These are phyloP conservation scores for Poecilia wingei DNA, from an alignment of 2,797 vertebrate genomes.

Conservation along the genomic window DNA sequence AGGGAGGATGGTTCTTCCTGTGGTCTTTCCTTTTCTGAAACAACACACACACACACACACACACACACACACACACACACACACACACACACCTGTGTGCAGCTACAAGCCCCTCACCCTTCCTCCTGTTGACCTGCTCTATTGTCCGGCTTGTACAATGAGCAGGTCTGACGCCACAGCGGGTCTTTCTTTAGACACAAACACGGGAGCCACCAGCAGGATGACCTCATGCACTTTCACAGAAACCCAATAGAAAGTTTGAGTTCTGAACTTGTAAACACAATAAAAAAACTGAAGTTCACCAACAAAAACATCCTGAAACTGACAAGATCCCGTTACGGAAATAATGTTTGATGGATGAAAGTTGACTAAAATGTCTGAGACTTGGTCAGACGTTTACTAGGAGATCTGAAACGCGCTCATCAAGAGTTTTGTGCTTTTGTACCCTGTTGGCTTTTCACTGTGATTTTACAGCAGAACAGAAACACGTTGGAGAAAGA, in stretches of 20 bases:
- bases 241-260: neutral
- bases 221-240: neutral
- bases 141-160: conserved; percentile 66
- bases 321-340: neutral
- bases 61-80: conserved; percentile 9
- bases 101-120: conserved; percentile 36
- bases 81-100: conserved; percentile 57
- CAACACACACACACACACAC: conserved; percentile 23
- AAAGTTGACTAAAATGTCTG: neutral
- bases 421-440: neutral
- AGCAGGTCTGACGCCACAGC: conserved; percentile 55
- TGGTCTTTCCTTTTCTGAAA: conserved; percentile 28
- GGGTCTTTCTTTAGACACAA: conserved; percentile 48
- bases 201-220: conserved; percentile 13
- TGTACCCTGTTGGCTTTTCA: no score
- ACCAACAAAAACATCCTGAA: neutral
- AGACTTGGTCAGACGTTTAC: neutral
- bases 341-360: neutral
- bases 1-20: conserved; percentile 46
- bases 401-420: neutral
- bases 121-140: conserved; percentile 75
- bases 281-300: neutral
- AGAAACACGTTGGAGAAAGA: no score
- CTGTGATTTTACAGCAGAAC: no score
- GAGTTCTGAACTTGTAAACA: neutral